These are phyloP conservation scores for Patagioenas fasciata DNA, from an alignment of 2,113 vertebrate species.

Conservation along the genomic window DNA sequence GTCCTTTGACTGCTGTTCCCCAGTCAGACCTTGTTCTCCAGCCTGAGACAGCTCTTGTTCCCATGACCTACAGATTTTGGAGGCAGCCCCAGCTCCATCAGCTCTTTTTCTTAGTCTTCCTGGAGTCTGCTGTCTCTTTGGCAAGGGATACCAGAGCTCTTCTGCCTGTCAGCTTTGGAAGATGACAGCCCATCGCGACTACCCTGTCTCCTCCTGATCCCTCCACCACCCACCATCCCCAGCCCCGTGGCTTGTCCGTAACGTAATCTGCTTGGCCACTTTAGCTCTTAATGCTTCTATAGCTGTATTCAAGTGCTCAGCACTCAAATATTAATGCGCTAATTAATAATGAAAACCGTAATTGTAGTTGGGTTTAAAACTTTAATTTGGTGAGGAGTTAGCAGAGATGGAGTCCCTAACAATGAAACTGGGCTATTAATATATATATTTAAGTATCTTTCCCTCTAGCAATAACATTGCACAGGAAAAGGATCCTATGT, in stretches of 20 bases:
- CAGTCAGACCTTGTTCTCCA: constrained; percentile 10
- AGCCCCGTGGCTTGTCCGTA: background rate
- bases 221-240: background rate
- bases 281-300: background rate
- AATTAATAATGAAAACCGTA: constrained; percentile 37
- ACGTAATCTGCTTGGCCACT: background rate
- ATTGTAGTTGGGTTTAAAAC: background rate
- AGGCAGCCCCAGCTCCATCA: background rate
- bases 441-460: background rate
- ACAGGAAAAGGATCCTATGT: background rate
- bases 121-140: background rate
- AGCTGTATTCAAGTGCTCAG: background rate
- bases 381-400: background rate
- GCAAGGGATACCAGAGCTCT: background rate
- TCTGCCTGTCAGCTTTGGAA: background rate
- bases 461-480: background rate
- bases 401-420: background rate
- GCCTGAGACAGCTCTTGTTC: background rate
- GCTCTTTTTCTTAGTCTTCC: background rate
- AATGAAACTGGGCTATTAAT: background rate
- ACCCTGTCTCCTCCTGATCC: background rate
- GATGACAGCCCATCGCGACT: background rate
- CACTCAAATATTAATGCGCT: background rate
- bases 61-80: background rate
- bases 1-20: background rate